Percentiles rank a stretch among this genome's conserved stretches.
These are phyloP conservation scores for Smithornis capensis DNA, from an alignment of 2,113 vertebrate genomes.

Conservation along the genomic window DNA sequence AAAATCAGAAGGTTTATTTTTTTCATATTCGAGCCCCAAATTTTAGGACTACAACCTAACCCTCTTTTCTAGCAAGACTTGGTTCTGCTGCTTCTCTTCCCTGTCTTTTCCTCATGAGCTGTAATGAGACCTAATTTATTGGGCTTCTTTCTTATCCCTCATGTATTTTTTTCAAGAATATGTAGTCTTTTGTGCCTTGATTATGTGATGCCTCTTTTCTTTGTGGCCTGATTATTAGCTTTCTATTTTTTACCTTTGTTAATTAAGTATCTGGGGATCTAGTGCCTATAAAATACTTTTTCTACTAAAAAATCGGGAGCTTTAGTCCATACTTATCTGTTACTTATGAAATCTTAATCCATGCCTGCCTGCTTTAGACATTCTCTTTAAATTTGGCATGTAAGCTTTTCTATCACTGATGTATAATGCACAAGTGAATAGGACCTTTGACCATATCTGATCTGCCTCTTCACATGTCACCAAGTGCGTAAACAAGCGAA, in stretches of 20 bases:
- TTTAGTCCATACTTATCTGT: neutral
- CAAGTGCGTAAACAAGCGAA: neutral
- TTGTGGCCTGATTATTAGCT: neutral
- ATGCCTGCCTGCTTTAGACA: neutral
- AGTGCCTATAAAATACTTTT: neutral
- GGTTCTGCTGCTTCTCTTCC: neutral
- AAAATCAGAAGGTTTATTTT: neutral
- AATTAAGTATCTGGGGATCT: neutral
- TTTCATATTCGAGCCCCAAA: neutral
- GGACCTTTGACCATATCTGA: neutral
- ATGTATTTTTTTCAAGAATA: neutral
- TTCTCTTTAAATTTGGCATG: neutral
- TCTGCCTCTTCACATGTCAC: neutral
- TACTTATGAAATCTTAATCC: neutral
- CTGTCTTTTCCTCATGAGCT: neutral
- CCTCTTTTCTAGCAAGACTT: neutral
- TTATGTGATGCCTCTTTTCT: neutral
- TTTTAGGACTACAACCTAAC: neutral
- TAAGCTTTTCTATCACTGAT: neutral
- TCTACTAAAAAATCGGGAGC: neutral
- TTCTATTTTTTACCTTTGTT: neutral
- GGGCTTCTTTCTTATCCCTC: neutral
- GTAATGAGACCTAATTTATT: neutral
- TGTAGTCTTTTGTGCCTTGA: neutral
- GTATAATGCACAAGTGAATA: neutral